phyloP scores from a whole-genome alignment of 2,113 vertebrate species.

The Thalassoma bifasciatum region DNA sequence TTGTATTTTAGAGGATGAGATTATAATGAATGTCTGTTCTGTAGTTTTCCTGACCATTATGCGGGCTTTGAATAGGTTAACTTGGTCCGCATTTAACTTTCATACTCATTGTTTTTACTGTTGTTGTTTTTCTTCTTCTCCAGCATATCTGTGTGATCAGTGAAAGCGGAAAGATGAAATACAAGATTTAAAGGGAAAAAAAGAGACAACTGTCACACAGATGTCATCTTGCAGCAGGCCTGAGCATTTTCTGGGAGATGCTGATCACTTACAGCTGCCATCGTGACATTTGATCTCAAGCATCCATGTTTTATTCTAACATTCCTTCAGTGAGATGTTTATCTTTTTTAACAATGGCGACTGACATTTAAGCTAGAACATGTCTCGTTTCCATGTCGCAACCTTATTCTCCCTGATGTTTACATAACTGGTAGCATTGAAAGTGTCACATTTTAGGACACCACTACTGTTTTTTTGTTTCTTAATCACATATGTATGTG shows the following conservation, averaged over 20 bases:
- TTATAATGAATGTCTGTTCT: neutral
- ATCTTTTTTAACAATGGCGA: conserved; percentile 26
- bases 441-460: neutral
- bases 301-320: conserved; percentile 32
- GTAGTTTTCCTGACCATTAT: neutral
- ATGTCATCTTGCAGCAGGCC: conserved; percentile 43
- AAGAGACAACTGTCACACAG: conserved; percentile 19
- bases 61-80: neutral
- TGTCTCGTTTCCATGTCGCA: neutral
- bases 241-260: conserved; percentile 42
- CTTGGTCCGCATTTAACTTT: neutral
- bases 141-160: conserved; percentile 96
- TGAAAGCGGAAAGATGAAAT: conserved; percentile 91
- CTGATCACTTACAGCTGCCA: conserved; percentile 54
- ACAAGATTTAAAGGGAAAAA: conserved; percentile 83
- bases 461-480: neutral
- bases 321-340: conserved; percentile 40
- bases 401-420: neutral
- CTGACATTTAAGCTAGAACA: conserved; percentile 11
- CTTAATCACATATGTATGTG: conserved; percentile 8
- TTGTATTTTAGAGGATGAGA: neutral
- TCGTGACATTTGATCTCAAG: conserved; percentile 48
- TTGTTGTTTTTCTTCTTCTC: neutral
- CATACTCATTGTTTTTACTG: neutral
- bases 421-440: neutral